A percentile compares a stretch with the other conserved stretches of the same genome.
Conservation (phyloP, 2,888 invertebrate species). For the Harpalus rufipes region DNA sequence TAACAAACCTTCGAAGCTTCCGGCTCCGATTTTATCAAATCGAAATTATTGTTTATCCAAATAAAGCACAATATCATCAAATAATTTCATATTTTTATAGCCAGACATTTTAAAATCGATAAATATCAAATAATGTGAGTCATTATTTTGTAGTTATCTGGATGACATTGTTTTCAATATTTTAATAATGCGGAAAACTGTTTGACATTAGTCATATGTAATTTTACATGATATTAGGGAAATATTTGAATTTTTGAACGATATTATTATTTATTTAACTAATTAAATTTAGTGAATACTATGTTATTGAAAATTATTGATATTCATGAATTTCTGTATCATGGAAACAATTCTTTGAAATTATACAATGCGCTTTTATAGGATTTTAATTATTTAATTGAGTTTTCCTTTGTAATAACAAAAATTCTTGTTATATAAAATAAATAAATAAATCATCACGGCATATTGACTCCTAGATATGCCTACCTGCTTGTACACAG, state of each 20-base stretch:
- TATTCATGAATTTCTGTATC: too few relatives aligned
- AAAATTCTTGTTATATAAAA: too few relatives aligned
- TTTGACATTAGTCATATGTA: slow-evolving; percentile 1
- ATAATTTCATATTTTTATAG: slow-evolving; percentile 28
- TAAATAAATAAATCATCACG: too few relatives aligned
- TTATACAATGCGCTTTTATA: too few relatives aligned
- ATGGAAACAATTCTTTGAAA: too few relatives aligned
- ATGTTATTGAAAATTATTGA: too few relatives aligned
- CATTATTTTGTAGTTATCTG: slow-evolving; percentile 59
- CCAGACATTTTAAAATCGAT: slow-evolving; percentile 20
- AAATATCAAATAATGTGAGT: slow-evolving; percentile 36
- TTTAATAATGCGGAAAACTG: slow-evolving; percentile 14
- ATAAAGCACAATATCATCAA: slow-evolving; percentile 22
- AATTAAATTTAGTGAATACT: too few relatives aligned
- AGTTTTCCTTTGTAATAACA: too few relatives aligned
- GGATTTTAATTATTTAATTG: too few relatives aligned
- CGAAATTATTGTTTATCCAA: slow-evolving; percentile 43
- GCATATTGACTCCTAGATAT: too few relatives aligned
- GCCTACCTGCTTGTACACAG: too few relatives aligned
- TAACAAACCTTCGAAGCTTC: slow-evolving; percentile 49
- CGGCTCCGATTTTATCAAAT: slow-evolving; percentile 52
- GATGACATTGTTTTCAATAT: slow-evolving; percentile 12
- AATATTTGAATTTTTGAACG: background rate
- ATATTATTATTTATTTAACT: too few relatives aligned
- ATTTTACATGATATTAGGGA: background rate